These are phyloP conservation scores for Cephus pygmeus DNA, from an alignment of 2,888 invertebrate species.

Conservation along the genomic window DNA sequence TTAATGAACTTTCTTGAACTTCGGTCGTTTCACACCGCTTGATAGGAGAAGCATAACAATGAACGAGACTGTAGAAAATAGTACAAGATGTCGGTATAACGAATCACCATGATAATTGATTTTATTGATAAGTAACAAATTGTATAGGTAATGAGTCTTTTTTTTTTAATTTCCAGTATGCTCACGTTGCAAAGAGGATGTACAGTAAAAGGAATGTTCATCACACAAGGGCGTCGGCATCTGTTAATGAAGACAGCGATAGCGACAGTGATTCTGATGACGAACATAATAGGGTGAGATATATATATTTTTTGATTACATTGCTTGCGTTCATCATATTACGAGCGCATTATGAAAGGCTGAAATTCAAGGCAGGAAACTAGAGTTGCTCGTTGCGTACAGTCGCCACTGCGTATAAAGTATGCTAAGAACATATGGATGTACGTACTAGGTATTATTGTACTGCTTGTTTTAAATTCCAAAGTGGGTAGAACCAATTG, in stretches of 20 bases:
- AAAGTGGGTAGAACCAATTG: neutral
- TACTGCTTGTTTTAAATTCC: neutral
- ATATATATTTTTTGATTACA: neutral
- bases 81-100: no score
- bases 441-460: neutral
- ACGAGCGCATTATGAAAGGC: neutral
- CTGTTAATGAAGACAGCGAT: slow-evolving; percentile 64
- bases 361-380: neutral
- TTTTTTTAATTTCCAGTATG: slow-evolving; percentile 32
- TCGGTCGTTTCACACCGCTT: no score
- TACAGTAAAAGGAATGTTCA: slow-evolving; percentile 54
- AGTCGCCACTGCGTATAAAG: neutral
- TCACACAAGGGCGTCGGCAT: slow-evolving; percentile 41
- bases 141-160: neutral
- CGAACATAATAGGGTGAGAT: slow-evolving; percentile 69
- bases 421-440: neutral
- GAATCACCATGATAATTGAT: neutral
- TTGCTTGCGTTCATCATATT: neutral
- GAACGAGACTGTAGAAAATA: no score
- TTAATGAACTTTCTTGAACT: slow-evolving; percentile 11
- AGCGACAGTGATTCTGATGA: slow-evolving; percentile 72
- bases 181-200: slow-evolving; percentile 40
- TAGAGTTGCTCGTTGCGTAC: neutral
- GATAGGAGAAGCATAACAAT: no score
- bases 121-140: neutral